Percentiles rank a stretch among this genome's conserved stretches.
Evolutionary conservation across 2,888 invertebrate genomes (phyloP).

Genomic region (Eristalinus aeneus): DNA sequence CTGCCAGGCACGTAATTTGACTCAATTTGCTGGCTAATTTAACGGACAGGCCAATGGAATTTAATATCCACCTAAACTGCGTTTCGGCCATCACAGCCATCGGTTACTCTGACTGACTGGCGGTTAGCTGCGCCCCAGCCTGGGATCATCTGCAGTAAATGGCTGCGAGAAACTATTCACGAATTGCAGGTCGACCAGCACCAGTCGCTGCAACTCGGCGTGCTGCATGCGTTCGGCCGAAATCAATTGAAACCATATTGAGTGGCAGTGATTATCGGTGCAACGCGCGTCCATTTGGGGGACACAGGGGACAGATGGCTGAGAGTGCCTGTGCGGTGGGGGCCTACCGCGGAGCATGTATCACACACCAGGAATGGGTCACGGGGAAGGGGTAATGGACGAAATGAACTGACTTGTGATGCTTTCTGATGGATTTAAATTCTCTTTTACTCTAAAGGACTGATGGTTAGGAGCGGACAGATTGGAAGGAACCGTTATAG

Average conservation of each 20-base stretch:
- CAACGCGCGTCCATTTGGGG: not conserved
- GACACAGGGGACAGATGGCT: no score
- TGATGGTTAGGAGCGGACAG: no score
- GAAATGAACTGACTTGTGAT: no score
- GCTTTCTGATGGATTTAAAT: no score
- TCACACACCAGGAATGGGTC: no score
- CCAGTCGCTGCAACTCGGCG: not conserved
- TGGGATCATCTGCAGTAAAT: not conserved
- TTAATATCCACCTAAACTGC: slow-evolving; percentile 28
- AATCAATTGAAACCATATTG: not conserved
- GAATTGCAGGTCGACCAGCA: not conserved
- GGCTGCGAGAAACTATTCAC: not conserved
- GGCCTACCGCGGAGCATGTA: not conserved
- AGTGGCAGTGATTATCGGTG: not conserved
- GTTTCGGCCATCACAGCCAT: not conserved
- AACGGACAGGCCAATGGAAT: slow-evolving; percentile 46
- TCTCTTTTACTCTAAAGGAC: no score
- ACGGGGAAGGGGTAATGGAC: no score
- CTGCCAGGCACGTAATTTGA: slow-evolving; percentile 54
- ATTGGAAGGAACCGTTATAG: no score
- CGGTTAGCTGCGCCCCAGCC: not conserved
- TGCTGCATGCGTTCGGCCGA: not conserved
- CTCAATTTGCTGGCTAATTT: slow-evolving; percentile 60
- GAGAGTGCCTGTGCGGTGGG: not conserved
- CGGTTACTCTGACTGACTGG: not conserved